Evolutionary conservation across 37 sponge, comb jelly and placozoan genomes (phyloP).

Genomic region (Tethya wilhelma): DNA sequence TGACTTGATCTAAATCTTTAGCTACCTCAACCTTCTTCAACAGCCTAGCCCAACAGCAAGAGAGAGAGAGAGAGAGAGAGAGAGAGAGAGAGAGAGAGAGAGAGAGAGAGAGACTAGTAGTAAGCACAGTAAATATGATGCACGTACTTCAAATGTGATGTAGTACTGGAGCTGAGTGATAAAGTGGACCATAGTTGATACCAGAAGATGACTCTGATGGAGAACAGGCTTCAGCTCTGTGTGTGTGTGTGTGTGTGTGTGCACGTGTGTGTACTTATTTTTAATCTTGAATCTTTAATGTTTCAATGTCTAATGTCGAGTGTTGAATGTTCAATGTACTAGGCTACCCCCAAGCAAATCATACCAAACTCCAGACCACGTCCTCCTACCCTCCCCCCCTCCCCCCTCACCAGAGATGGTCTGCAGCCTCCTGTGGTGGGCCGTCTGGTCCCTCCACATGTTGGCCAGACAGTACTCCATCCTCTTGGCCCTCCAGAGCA

Average conservation of each 20-base stretch:
- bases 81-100: too few relatives aligned
- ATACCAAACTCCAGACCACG: too few relatives aligned
- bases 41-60: slow-evolving; percentile 94
- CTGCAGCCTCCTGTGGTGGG: slow-evolving; percentile 41
- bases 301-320: too few relatives aligned
- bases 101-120: too few relatives aligned
- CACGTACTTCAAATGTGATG: slow-evolving; percentile 93
- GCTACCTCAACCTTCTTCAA: slow-evolving; percentile 75
- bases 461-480: slow-evolving; percentile 85
- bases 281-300: too few relatives aligned
- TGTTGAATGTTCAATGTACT: too few relatives aligned
- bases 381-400: too few relatives aligned
- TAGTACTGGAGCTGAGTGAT: slow-evolving; percentile 96
- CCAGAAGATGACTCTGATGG: slow-evolving; percentile 71
- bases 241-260: too few relatives aligned
- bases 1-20: slow-evolving; percentile 93
- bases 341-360: too few relatives aligned
- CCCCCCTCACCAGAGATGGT: slow-evolving; percentile 84
- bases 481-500: slow-evolving; percentile 96
- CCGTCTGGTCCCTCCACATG: slow-evolving; percentile 78
- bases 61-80: too few relatives aligned
- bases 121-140: too few relatives aligned
- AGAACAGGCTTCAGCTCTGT: slow-evolving; percentile 67
- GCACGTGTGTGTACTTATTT: too few relatives aligned
- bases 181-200: slow-evolving; percentile 88